Percentiles rank a stretch among this genome's conserved stretches.
Conservation (phyloP, 2,797 vertebrate genomes). For the Sorex maritimensis region DNA sequence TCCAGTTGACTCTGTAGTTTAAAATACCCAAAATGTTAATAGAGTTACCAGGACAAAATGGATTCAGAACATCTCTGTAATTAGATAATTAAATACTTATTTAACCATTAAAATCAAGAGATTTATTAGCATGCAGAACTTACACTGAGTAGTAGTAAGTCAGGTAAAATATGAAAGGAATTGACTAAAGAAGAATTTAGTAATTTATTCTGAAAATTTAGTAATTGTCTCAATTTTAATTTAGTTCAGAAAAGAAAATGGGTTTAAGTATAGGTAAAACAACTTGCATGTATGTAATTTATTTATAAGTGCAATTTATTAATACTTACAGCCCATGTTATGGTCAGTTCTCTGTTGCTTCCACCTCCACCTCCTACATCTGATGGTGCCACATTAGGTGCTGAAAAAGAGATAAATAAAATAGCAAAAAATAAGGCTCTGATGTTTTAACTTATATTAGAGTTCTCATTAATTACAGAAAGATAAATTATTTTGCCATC, state of each 20-base stretch:
- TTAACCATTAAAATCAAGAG: neutral
- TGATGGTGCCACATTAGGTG: constrained; percentile 97
- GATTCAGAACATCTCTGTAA: no score
- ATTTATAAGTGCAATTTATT: neutral
- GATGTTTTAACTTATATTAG: constrained; percentile 24
- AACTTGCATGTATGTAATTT: neutral
- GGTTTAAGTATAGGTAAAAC: neutral
- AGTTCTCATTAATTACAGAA: constrained; percentile 76
- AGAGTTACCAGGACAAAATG: neutral
- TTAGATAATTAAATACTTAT: no score
- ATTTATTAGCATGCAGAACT: neutral
- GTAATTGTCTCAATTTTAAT: neutral
- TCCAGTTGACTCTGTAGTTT: neutral
- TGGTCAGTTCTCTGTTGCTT: constrained; percentile 95
- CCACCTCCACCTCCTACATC: constrained; percentile 97
- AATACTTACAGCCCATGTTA: constrained; percentile 97
- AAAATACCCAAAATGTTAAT: neutral
- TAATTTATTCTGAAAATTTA: constrained; percentile 36
- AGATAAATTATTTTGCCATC: constrained; percentile 70
- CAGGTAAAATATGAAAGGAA: neutral
- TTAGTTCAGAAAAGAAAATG: constrained; percentile 45
- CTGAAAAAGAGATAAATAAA: constrained; percentile 91
- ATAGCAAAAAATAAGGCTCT: constrained; percentile 32
- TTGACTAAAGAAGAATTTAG: neutral
- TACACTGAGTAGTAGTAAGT: neutral